These are phyloP conservation scores for Pecten maximus DNA, from an alignment of 2,888 invertebrate genomes.

Conservation along the genomic window DNA sequence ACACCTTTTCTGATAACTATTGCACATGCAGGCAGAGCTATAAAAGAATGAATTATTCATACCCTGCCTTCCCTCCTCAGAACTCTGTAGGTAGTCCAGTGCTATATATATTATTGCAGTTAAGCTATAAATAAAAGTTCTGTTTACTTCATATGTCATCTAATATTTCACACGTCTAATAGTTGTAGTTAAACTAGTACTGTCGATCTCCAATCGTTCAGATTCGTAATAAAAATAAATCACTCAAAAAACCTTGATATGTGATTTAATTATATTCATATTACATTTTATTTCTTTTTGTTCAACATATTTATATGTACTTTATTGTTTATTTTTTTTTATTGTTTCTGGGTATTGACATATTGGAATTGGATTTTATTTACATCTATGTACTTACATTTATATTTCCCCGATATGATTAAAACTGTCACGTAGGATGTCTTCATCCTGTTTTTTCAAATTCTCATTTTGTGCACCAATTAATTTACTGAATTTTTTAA, in stretches of 20 bases:
- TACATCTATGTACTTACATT: neutral
- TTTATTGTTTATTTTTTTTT: neutral
- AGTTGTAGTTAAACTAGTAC: neutral
- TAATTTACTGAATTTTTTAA: neutral
- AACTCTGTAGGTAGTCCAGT: too few species aligned
- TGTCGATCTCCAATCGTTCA: neutral
- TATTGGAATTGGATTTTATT: neutral
- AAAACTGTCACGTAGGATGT: neutral
- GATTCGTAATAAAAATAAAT: neutral
- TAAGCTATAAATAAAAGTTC: too few species aligned
- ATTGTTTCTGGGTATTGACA: neutral
- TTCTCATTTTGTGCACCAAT: neutral
- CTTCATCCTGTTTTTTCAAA: neutral
- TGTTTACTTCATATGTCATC: too few species aligned
- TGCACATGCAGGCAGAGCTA: too few species aligned
- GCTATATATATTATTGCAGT: too few species aligned
- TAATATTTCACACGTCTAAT: neutral
- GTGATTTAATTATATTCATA: neutral
- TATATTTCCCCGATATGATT: neutral
- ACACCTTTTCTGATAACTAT: too few species aligned
- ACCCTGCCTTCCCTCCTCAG: too few species aligned
- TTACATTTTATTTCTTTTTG: neutral
- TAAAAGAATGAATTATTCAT: too few species aligned
- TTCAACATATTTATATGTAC: neutral
- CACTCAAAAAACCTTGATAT: neutral